A percentile compares a stretch with the other conserved stretches of the same genome.
These are phyloP conservation scores for Scarus forsteni DNA, from an alignment of 2,797 vertebrate genomes.

Conservation along the genomic window DNA sequence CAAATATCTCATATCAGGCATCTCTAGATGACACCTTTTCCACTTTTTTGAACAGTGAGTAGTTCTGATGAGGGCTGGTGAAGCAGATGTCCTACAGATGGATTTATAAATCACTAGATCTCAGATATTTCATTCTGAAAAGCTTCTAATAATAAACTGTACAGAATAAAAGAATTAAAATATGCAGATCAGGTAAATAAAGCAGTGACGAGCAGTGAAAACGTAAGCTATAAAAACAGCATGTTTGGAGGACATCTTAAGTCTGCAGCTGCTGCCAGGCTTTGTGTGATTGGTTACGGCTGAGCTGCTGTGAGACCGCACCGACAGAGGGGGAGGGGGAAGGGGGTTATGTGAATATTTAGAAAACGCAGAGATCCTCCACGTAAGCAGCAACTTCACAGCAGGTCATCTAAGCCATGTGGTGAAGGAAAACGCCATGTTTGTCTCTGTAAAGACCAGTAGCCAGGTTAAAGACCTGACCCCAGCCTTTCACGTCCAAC, in stretches of 20 bases:
- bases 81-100: slow-evolving; percentile 31
- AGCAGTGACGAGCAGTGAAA: slow-evolving; percentile 31
- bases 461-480: slow-evolving; percentile 68
- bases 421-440: slow-evolving; percentile 41
- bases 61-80: neutral
- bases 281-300: slow-evolving; percentile 77
- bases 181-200: slow-evolving; percentile 18
- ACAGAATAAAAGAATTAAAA: slow-evolving; percentile 27
- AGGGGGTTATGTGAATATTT: slow-evolving; percentile 59
- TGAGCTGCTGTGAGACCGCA: slow-evolving; percentile 50
- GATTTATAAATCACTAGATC: slow-evolving; percentile 17
- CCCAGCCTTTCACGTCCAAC: slow-evolving; percentile 66
- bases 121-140: slow-evolving; percentile 11
- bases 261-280: slow-evolving; percentile 76
- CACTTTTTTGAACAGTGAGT: neutral
- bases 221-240: slow-evolving; percentile 20
- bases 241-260: slow-evolving; percentile 58
- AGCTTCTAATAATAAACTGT: slow-evolving; percentile 9
- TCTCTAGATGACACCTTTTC: neutral
- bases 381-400: slow-evolving; percentile 54
- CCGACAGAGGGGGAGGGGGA: slow-evolving; percentile 36
- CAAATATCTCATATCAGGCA: no score
- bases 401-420: slow-evolving; percentile 38
- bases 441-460: slow-evolving; percentile 49
- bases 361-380: slow-evolving; percentile 47